phyloP scores from a whole-genome alignment of 2,113 vertebrate species.

The Neofelis nebulosa region DNA sequence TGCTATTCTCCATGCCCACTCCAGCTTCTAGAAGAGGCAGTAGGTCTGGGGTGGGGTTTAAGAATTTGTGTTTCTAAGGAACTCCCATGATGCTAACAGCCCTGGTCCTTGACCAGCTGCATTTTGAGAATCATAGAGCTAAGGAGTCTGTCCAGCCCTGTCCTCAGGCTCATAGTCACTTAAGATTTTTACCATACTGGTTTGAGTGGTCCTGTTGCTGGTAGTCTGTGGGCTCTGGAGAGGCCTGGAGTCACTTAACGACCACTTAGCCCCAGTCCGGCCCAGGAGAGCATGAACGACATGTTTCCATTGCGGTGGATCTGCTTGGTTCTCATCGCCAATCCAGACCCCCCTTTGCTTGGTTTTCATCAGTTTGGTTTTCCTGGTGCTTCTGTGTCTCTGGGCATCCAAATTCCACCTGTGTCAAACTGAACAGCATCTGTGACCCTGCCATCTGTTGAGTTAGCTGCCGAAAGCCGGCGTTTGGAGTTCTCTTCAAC shows the following conservation, averaged over 20 bases:
- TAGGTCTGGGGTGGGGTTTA: background rate
- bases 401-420: background rate
- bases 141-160: background rate
- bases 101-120: background rate
- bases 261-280: accelerated
- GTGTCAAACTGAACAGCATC: background rate
- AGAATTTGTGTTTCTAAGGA: background rate
- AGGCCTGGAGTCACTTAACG: background rate
- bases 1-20: background rate
- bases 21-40: background rate
- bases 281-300: background rate
- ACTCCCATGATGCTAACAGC: background rate
- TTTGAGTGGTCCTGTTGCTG: background rate
- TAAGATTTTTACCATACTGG: background rate
- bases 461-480: background rate
- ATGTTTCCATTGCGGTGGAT: background rate
- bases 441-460: background rate
- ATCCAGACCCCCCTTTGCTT: background rate
- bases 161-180: background rate
- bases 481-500: background rate
- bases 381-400: background rate
- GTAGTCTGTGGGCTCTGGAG: background rate
- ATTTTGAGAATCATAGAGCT: background rate
- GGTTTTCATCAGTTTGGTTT: background rate
- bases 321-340: background rate